These are phyloP conservation scores for Eumeta japonica DNA, from an alignment of 1,140 invertebrate genomes.

Conservation along the genomic window DNA sequence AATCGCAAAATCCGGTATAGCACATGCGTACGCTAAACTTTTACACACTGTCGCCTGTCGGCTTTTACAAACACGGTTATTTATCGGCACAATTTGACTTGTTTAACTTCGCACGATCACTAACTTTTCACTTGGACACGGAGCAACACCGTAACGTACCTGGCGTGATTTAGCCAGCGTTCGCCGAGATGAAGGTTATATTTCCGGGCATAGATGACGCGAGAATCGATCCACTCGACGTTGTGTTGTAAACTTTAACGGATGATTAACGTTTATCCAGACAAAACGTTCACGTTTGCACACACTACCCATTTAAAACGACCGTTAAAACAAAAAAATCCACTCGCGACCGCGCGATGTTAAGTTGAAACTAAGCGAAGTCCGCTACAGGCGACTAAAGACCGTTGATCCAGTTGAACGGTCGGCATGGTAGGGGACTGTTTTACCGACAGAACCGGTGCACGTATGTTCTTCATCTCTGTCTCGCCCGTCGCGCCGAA, in stretches of 20 bases:
- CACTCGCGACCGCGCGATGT: slow-evolving; percentile 33
- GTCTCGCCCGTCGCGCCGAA: slow-evolving; percentile 25
- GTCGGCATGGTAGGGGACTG: slow-evolving; percentile 36
- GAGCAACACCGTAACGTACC: slow-evolving; percentile 38
- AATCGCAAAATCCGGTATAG: slow-evolving; percentile 35
- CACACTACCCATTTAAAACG: background rate
- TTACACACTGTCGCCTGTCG: slow-evolving; percentile 29
- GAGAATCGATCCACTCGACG: too few relatives aligned
- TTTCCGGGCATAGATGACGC: too few relatives aligned
- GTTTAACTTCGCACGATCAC: slow-evolving; percentile 40
- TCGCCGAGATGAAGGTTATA: slow-evolving; percentile 36
- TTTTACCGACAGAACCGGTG: slow-evolving; percentile 29
- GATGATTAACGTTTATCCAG: background rate
- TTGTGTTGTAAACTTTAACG: background rate
- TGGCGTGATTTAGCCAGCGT: slow-evolving; percentile 44
- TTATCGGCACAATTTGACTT: slow-evolving; percentile 43
- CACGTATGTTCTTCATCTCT: background rate
- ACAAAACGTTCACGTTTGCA: background rate
- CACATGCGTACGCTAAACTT: slow-evolving; percentile 34
- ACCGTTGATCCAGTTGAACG: slow-evolving; percentile 50
- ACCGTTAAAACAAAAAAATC: slow-evolving; percentile 4
- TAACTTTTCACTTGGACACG: slow-evolving; percentile 46
- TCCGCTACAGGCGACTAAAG: slow-evolving; percentile 35
- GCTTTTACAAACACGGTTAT: too few relatives aligned
- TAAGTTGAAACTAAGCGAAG: slow-evolving; percentile 52